Base-by-base conservation (phyloP, 2,888 invertebrate species). In the Nemurella pictetii region DNA sequence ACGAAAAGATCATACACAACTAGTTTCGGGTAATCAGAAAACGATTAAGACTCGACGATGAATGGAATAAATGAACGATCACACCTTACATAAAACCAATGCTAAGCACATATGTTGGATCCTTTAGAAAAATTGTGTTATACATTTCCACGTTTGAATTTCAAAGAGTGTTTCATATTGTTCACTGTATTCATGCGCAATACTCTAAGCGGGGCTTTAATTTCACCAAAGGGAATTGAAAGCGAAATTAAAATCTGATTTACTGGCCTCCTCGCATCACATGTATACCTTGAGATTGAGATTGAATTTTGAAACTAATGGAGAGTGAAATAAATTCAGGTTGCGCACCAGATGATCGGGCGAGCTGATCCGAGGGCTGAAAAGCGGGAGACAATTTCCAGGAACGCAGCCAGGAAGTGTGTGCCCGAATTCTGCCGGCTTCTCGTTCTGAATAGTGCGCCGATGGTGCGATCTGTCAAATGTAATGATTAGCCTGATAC, bases 21-120 rank as follows among this genome's bases (percentile, higher is more conserved):
- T 55, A 15, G 55, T 55, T 55, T 55, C 55, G 55, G 55, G 78
- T 78, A 78, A 78, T 78, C 78, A 78, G 78, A 78, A 30, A 78
- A 28, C 78, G 28, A 78, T 78, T 78, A 78, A 29, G 28, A 55
- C 55, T 55, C 20, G 20, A 12, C 55, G 20, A 55, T 55, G 55
- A 55, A 55, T 55, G 55, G 55, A 55, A 55, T 55, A 55, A 55
- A 55, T 55, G 55, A 55, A 55, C 9, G 55, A 55, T 55, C 55
- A 55, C 55, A 55, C 55, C 55, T 55, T 55, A 20, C 55, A 55
- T 55, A 55, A 55, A 7, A 55, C 55, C 20, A 55, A 20, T 1
- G 55, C 1, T 55, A 55, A 20, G 12, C 55, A 55, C 55, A 55
- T 55, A 55, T 55, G 55, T 55, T 55, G 20, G 55, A 55, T 15